phyloP scores from a whole-genome alignment of 2,113 vertebrate species.

The Spea bombifrons region DNA sequence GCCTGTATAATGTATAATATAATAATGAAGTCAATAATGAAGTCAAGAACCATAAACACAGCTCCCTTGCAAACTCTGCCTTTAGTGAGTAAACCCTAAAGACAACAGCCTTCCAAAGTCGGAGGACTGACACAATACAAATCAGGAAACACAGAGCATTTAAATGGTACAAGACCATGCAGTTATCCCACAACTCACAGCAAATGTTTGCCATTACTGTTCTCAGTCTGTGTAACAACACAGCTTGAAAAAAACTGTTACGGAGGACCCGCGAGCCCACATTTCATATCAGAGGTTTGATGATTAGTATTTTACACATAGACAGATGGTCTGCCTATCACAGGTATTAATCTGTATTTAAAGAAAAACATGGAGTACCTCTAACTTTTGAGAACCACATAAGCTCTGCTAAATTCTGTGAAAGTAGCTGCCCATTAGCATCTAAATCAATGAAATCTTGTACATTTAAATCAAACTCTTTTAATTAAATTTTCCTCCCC shows the following conservation, averaged over 20 bases:
- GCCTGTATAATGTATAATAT: too few species aligned
- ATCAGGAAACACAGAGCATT: too few species aligned
- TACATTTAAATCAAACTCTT: conserved; percentile 49
- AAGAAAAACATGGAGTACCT: conserved; percentile 36
- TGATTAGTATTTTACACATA: conserved; percentile 41
- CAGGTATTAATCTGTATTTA: conserved; percentile 47
- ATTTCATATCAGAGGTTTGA: conserved; percentile 29
- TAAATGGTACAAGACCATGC: too few species aligned
- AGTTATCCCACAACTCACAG: not conserved
- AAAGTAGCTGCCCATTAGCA: conserved; percentile 49
- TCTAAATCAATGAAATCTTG: conserved; percentile 49
- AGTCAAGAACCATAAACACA: too few species aligned
- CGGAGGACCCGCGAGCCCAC: conserved; percentile 11
- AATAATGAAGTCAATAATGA: too few species aligned
- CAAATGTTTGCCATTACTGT: not conserved
- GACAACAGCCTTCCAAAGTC: too few species aligned
- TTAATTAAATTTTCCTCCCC: conserved; percentile 49
- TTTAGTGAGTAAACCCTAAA: too few species aligned
- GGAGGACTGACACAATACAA: too few species aligned
- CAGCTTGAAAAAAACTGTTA: conserved; percentile 3
- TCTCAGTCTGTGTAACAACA: not conserved
- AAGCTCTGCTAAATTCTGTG: conserved; percentile 43
- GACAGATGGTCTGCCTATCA: conserved; percentile 33
- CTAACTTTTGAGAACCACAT: conserved; percentile 7
- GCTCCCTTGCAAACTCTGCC: too few species aligned